Percentiles rank a stretch among this genome's conserved stretches.
Evolutionary conservation across 2,113 vertebrate genomes (phyloP).

Genomic region (Hystrix cristata): DNA sequence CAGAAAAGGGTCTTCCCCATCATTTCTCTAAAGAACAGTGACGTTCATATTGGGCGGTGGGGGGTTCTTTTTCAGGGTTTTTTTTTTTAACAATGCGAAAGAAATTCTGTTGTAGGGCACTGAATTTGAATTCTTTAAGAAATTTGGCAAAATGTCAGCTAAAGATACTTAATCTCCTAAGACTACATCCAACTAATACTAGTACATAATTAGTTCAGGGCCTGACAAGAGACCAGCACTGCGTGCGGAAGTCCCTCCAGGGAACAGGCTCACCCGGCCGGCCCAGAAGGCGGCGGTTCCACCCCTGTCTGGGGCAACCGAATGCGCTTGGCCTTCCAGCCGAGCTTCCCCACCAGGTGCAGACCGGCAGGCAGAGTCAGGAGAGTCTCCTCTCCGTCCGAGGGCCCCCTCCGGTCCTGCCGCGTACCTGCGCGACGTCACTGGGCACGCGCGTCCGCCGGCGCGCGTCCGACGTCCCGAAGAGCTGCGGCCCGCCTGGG

Average conservation of each 20-base stretch:
- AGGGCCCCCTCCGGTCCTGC: no score
- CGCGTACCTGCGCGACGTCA: neutral
- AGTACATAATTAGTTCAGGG: conserved; percentile 16
- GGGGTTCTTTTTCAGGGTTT: no score
- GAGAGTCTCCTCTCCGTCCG: no score
- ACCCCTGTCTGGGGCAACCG: neutral
- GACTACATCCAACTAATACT: neutral
- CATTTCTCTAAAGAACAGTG: conserved; percentile 17
- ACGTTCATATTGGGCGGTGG: neutral
- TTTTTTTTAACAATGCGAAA: neutral
- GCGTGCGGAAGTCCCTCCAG: conserved; percentile 7
- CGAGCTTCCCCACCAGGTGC: neutral
- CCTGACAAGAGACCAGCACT: neutral
- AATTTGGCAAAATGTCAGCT: conserved; percentile 7
- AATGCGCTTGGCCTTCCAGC: neutral
- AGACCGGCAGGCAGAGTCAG: no score
- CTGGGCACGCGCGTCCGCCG: neutral
- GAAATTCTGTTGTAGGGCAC: neutral
- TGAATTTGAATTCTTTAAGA: conserved; percentile 57
- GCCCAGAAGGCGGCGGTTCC: conserved; percentile 18
- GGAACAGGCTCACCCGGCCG: neutral
- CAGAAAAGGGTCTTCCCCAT: neutral
- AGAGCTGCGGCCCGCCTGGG: neutral
- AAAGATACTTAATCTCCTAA: conserved; percentile 34
- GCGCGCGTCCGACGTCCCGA: no score